Evolutionary conservation across 2,888 invertebrate genomes (phyloP).

Genomic region (Ethmia dodecea): DNA sequence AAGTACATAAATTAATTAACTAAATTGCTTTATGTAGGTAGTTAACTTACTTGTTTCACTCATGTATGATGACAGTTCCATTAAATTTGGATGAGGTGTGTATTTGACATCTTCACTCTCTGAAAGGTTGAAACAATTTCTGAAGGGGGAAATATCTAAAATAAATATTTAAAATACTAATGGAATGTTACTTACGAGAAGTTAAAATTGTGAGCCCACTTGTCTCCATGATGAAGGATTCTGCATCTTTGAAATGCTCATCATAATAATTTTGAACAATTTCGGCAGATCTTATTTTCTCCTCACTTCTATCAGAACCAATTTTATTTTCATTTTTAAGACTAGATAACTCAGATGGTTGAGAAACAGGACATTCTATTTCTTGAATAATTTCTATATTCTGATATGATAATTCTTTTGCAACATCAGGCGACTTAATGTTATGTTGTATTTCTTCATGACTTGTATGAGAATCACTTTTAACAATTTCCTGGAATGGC

Average conservation of each 20-base stretch:
- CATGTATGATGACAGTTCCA: slow-evolving; percentile 69
- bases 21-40: no score
- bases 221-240: slow-evolving; percentile 85
- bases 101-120: slow-evolving; percentile 64
- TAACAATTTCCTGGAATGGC: slow-evolving; percentile 24
- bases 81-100: slow-evolving; percentile 58
- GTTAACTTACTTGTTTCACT: slow-evolving; percentile 71
- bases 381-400: slow-evolving; percentile 40
- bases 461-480: slow-evolving; percentile 21
- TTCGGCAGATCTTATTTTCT: slow-evolving; percentile 41
- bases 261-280: slow-evolving; percentile 71
- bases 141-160: no score
- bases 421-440: slow-evolving; percentile 11
- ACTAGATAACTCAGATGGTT: slow-evolving; percentile 23
- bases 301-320: slow-evolving; percentile 36
- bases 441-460: slow-evolving; percentile 20
- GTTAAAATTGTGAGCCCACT: slow-evolving; percentile 64
- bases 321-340: slow-evolving; percentile 26
- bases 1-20: not conserved
- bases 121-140: no score
- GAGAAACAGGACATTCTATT: slow-evolving; percentile 29
- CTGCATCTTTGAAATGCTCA: slow-evolving; percentile 86
- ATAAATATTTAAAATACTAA: no score
- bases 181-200: slow-evolving; percentile 46
- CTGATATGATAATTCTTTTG: slow-evolving; percentile 26